phyloP scores from a whole-genome alignment of 2,797 vertebrate species.

The Chaenodraco wilsoni region DNA sequence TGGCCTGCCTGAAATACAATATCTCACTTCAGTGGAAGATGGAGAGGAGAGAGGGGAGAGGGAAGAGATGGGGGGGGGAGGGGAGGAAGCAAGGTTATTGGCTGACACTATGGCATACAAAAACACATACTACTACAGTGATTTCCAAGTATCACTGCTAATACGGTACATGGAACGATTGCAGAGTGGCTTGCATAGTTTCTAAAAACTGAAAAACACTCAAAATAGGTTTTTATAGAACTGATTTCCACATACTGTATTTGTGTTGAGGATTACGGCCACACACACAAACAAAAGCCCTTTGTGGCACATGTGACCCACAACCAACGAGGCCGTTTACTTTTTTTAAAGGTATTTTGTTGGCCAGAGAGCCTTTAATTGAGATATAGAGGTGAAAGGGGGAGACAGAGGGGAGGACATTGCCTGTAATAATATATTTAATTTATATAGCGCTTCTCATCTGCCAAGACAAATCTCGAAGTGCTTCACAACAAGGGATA shows the following conservation, averaged over 20 bases:
- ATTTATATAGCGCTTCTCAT: no score
- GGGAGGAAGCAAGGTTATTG: conserved; percentile 38
- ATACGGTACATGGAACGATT: not conserved
- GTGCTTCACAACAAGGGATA: no score
- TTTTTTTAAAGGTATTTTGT: no score
- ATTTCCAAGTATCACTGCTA: conserved; percentile 1
- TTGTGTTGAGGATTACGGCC: not conserved
- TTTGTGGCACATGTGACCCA: no score
- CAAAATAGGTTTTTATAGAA: not conserved
- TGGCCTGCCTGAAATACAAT: conserved; percentile 84
- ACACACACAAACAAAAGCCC: no score
- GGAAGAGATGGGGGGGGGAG: conserved; percentile 36
- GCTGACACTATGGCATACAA: conserved; percentile 48
- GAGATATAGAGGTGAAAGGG: no score
- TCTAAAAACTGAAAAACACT: not conserved
- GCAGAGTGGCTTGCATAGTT: not conserved
- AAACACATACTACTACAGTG: conserved; percentile 18
- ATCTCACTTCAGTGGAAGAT: conserved; percentile 75
- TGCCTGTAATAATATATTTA: no score
- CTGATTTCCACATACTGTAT: not conserved
- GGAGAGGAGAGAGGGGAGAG: conserved; percentile 44
- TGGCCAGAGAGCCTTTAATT: no score
- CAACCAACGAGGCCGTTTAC: no score
- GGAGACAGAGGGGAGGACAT: no score
- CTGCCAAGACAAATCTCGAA: no score